Evolutionary conservation across 2,113 vertebrate genomes (phyloP), one percentile per base, ranked within the genome.

Genomic region (Eretmodus cyanostictus): DNA sequence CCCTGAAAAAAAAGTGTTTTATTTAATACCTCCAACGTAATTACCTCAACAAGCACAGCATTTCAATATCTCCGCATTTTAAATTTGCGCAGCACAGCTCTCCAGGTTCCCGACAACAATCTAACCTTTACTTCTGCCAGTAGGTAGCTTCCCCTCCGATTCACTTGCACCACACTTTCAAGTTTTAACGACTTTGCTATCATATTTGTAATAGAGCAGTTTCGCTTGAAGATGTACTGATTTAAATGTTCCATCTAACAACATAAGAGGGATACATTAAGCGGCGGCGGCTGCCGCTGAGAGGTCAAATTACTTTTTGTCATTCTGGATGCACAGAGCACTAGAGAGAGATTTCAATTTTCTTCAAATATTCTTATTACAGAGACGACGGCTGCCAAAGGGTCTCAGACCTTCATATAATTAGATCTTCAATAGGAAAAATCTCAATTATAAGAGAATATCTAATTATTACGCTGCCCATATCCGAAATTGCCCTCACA

Each of bases 331-430:
- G 94, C 91, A 86, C 87, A 85, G 88, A 94, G 93, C 80, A 89
- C 82, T 89, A 63, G 81, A 94, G 91, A 92, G 93, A 92, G 92
- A 95, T 95, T 96, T 96, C 92, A 92, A 95, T 95, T 96, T 96
- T 86, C 91, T 91, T 95, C 89, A 95, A 92, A 96, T 95, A 94
- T 94, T 95, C 95, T 94, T 95, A 96, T 96, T 96, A 95, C 89
- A 63, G 89, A 88, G 90, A 91, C 49, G 89, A 87, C 53, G 83
- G 86, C 94, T 89, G 95, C 94, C 92, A 93, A 94, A 96, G 94
- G 94, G 91, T 91, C 94, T 85, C 79, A 89, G 89, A 87, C 91
- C 92, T 89, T 93, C 81, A 83, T 85, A 90, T 95, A 96, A 97
- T 96, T 97, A 96, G 90, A 93, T 94, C 93, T 94, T 95, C 91